These are phyloP conservation scores for Temnopleurus reevesii DNA, from an alignment of 53 echinoderm and acorn worm genomes.

Conservation along the genomic window DNA sequence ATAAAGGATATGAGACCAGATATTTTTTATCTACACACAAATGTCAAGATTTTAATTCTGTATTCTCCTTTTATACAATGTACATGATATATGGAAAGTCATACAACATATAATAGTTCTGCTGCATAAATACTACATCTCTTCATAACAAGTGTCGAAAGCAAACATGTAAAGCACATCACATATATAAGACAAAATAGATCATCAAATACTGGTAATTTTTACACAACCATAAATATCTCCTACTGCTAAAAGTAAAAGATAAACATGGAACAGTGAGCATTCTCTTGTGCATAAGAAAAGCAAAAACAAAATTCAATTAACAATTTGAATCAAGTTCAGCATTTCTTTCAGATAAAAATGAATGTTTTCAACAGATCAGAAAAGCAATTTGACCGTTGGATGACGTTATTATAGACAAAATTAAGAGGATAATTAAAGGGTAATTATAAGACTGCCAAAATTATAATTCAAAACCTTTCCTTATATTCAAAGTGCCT, in stretches of 20 bases:
- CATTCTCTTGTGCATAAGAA: background rate
- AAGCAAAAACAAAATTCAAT: too few relatives aligned
- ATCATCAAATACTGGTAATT: conserved; percentile 9
- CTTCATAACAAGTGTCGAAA: conserved; percentile 33
- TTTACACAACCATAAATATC: background rate
- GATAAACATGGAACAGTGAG: background rate
- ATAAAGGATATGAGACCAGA: background rate
- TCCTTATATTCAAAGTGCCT: too few relatives aligned
- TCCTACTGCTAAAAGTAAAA: background rate
- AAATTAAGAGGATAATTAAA: too few relatives aligned
- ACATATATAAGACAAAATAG: conserved; percentile 30
- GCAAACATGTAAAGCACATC: conserved; percentile 20
- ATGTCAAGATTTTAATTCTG: conserved; percentile 42
- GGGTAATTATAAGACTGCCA: too few relatives aligned
- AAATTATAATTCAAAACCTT: too few relatives aligned
- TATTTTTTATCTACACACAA: conserved; percentile 46
- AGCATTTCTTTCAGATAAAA: too few relatives aligned
- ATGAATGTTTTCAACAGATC: too few relatives aligned
- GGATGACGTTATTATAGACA: too few relatives aligned
- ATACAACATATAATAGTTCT: conserved; percentile 5
- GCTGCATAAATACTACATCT: conserved; percentile 47
- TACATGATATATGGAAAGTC: conserved; percentile 16
- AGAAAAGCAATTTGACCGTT: too few relatives aligned
- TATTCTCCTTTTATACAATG: conserved; percentile 45
- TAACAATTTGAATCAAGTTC: too few relatives aligned